These are phyloP conservation scores for Tolmerus cingulatus DNA, from an alignment of 2,888 invertebrate species.

Conservation along the genomic window DNA sequence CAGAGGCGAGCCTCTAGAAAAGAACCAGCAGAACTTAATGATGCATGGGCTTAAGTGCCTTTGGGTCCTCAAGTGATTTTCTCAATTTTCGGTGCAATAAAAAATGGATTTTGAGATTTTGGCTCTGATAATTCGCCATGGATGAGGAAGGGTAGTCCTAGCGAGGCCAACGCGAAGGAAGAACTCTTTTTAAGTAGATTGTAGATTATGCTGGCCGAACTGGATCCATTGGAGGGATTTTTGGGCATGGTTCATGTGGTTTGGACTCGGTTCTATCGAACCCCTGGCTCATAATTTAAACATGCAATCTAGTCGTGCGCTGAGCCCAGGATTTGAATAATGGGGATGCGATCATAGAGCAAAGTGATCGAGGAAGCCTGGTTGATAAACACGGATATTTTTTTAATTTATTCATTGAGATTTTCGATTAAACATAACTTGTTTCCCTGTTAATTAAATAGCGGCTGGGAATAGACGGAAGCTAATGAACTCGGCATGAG, in stretches of 20 bases:
- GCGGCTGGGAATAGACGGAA: neutral
- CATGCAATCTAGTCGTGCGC: neutral
- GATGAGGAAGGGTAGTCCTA: slow-evolving; percentile 10
- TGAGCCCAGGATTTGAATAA: neutral
- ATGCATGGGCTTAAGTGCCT: slow-evolving; percentile 38
- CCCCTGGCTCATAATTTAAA: neutral
- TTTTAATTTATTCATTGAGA: neutral
- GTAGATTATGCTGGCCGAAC: neutral
- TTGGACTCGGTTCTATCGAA: neutral
- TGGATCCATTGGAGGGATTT: neutral
- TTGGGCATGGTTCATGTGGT: neutral
- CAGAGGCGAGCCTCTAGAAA: neutral
- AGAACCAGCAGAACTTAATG: slow-evolving; percentile 21
- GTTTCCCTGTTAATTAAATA: neutral
- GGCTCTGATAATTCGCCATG: slow-evolving; percentile 14
- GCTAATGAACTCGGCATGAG: neutral
- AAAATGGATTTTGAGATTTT: slow-evolving; percentile 16
- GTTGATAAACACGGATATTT: neutral
- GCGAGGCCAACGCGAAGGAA: neutral
- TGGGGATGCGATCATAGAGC: neutral
- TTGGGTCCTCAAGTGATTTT: slow-evolving; percentile 21
- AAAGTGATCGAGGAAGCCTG: neutral
- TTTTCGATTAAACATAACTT: neutral
- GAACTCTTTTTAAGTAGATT: neutral
- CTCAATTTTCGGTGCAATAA: slow-evolving; percentile 34